Base-by-base conservation (phyloP, 1,140 invertebrate species). In the Drosophila aff. region DNA sequence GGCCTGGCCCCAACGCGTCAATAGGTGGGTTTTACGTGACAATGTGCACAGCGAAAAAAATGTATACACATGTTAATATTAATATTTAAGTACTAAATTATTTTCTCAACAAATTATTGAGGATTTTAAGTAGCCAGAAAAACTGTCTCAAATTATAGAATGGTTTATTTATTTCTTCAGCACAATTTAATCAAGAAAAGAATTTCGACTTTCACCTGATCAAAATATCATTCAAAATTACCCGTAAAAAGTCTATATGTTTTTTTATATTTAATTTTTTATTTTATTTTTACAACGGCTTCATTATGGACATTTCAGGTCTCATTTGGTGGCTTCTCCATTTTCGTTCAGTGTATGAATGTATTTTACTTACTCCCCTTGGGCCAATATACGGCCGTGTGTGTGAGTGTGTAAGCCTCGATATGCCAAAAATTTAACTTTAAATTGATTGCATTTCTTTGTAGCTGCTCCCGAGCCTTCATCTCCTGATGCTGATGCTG, bases 391-490 rank as follows among this genome's bases (percentile, higher is more conserved):
- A 41, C 21, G 15, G 16, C 13, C 23, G 26, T n/a, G 55, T 62
- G 18, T 18, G 81, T 57, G 66, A 64, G 81, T 72, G 53, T 58
- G 59, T 78, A 71, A 44, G n/a, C 66, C 76, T 79, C 76, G 76
- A 79, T 79, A 79, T 79, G 76, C 76, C 76, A 79, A 79, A 79
- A 79, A 79, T 79, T 28, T 79, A 78, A 79, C 76, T 79, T 79
- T 78, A 79, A 79, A 79, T 79, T 79, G 76, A 79, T 79, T 79
- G 76, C 76, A 79, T 79, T 79, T 79, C 66, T 79, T 79, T 79
- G 76, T 79, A 72, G 68, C 76, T 79, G 76, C 76, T 64, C 7
- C 46, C 50, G 67, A 18, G 66, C 44, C 66, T 26, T 57, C 64
- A 41, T 40, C 66, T 47, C 31, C 60, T 55, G 59, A 62, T 59